Evolutionary conservation across 2,797 vertebrate genomes (phyloP).

Genomic region (Anguilla obscura): DNA sequence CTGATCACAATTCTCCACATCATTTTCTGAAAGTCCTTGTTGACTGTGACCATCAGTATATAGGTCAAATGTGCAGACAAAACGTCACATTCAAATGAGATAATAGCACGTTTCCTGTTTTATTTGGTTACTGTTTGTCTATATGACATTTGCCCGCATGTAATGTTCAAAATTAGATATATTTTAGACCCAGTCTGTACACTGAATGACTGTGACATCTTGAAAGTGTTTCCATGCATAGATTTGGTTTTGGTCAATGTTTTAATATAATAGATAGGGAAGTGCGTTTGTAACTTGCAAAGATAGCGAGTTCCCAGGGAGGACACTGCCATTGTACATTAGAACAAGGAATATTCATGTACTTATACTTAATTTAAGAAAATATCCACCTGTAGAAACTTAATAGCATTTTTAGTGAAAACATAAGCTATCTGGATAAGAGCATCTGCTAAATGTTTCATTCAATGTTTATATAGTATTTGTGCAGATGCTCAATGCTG

Average conservation of each 20-base stretch:
- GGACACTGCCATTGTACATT: too few relatives aligned
- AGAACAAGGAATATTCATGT: too few relatives aligned
- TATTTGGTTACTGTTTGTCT: not conserved
- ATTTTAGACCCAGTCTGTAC: not conserved
- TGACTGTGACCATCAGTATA: not conserved
- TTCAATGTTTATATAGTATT: slow-evolving; percentile 53
- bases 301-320: too few relatives aligned
- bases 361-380: too few relatives aligned
- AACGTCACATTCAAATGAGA: not conserved
- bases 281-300: too few relatives aligned
- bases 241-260: too few relatives aligned
- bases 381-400: too few relatives aligned
- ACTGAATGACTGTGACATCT: not conserved
- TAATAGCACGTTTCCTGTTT: not conserved
- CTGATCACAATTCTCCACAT: not conserved
- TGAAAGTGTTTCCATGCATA: not conserved
- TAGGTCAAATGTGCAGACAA: not conserved
- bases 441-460: not conserved
- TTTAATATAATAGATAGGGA: too few relatives aligned
- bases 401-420: not conserved
- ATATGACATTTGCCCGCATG: not conserved
- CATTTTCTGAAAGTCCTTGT: not conserved
- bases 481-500: slow-evolving; percentile 44
- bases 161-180: not conserved
- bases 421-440: not conserved